Evolutionary conservation across 2,797 vertebrate genomes (phyloP).

Genomic region (Siniperca undulata): DNA sequence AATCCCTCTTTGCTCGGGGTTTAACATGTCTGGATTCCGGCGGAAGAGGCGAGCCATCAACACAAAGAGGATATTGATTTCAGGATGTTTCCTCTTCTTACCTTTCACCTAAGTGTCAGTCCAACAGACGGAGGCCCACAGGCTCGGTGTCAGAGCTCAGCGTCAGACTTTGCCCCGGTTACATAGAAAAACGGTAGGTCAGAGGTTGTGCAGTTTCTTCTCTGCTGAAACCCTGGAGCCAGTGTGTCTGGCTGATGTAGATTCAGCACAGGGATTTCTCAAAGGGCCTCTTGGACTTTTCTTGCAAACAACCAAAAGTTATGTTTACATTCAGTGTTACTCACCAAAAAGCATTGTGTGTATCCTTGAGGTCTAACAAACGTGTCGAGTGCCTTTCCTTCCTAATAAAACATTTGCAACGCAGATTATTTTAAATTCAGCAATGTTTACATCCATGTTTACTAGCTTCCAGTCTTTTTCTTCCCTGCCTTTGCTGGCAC

Average conservation of each 20-base stretch:
- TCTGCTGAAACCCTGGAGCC: constrained; percentile 31
- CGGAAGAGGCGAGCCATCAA: constrained; percentile 36
- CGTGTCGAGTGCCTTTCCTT: too few species aligned
- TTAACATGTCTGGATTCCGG: constrained; percentile 57
- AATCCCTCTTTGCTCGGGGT: constrained; percentile 38
- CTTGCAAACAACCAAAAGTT: not conserved
- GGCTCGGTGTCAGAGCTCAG: constrained; percentile 11
- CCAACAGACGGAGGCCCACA: constrained; percentile 36
- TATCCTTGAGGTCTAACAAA: not conserved
- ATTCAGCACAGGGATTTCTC: constrained; percentile 12
- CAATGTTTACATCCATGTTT: not conserved
- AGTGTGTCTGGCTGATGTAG: constrained; percentile 26
- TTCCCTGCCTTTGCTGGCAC: not conserved
- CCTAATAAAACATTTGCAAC: not conserved
- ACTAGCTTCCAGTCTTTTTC: not conserved
- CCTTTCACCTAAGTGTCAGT: constrained; percentile 68
- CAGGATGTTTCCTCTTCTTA: constrained; percentile 69
- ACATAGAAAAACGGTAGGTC: constrained; percentile 29
- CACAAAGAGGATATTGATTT: constrained; percentile 75
- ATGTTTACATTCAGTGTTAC: not conserved
- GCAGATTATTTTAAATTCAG: not conserved
- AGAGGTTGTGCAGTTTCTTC: constrained; percentile 26
- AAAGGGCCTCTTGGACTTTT: not conserved
- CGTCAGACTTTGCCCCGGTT: constrained; percentile 19
- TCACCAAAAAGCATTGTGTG: not conserved